phyloP scores from a whole-genome alignment of 2,888 invertebrate genomes.

The Microchrysa polita region DNA sequence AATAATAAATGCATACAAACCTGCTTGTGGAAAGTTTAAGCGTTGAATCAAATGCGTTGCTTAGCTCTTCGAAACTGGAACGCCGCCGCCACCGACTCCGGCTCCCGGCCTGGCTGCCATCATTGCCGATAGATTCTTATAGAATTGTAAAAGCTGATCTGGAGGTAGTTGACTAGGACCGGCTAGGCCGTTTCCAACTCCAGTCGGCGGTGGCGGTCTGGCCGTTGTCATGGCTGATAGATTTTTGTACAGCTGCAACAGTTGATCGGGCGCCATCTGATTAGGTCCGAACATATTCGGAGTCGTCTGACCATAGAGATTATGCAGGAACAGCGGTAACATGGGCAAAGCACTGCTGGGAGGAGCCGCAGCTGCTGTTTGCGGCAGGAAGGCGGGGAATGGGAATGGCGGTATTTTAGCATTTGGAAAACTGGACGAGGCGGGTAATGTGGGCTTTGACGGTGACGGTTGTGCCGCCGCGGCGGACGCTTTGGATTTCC shows the following conservation, averaged over 20 bases:
- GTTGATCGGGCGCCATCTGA: conserved; percentile 48
- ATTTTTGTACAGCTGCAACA: conserved; percentile 51
- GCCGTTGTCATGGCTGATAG: conserved; percentile 46
- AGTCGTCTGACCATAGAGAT: conserved; percentile 47
- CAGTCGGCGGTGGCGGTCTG: too few species aligned
- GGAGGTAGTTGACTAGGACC: conserved; percentile 49
- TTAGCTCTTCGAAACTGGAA: conserved; percentile 52
- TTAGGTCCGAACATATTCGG: conserved; percentile 47
- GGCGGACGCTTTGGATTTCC: conserved; percentile 16
- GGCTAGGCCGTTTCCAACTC: too few species aligned
- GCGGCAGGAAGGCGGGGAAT: conserved; percentile 46
- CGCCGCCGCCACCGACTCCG: conserved; percentile 29
- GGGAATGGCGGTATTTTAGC: conserved; percentile 47
- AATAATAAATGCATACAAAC: too few species aligned
- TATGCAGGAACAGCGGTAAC: conserved; percentile 49
- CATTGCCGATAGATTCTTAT: conserved; percentile 50
- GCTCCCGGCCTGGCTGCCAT: conserved; percentile 30
- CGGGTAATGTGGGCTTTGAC: conserved; percentile 29
- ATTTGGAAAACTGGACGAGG: conserved; percentile 31
- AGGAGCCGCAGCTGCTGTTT: conserved; percentile 45
- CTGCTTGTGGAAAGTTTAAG: too few species aligned
- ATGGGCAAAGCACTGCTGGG: conserved; percentile 49
- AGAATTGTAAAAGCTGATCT: conserved; percentile 50
- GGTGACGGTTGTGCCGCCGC: conserved; percentile 20
- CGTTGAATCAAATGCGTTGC: too few species aligned